Base-by-base conservation (phyloP, 37 sponge, comb jelly and placozoan species). In the Theonella swinhoei region DNA sequence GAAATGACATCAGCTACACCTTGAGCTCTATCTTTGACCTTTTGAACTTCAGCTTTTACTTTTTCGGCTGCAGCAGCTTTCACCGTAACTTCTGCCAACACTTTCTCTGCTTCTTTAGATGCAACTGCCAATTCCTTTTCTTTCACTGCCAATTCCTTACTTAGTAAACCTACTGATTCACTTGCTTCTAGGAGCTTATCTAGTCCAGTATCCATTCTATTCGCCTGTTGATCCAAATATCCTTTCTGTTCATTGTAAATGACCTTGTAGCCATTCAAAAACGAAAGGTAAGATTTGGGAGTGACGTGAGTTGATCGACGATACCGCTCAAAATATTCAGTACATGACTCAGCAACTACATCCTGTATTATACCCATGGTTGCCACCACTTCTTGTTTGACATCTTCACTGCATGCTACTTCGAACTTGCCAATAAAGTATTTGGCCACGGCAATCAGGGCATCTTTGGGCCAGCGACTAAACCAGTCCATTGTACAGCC, bases 401-500 rank as follows among this genome's bases (percentile, higher is more conserved):
- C 93, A 29, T 92, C 92, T 0, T 74, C 71, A 4, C 94, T 83
- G 63, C 97, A 97, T 35, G 72, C 83, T 58, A 99, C 90, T 42
- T 97, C 91, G 77, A 86, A 99, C 2, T 68, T 37, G 59, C 84
- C 77, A 17, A 99, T 68, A 72, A 97, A 99, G 83, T 99, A 97
- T 73, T 97, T 85, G 41, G 99, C 98, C 8, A 99, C 99, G 26
- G 98, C 99, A 39, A 95, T 86, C 42, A 99, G 87, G 30, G 99
- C 99, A 72, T 99, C 99, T 71, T 99, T 99, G 68, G 99, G 99
- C 99, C 99, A 99, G 61, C 99, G 98, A 84, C 92, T 97, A 87
- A 99, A 99, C 99, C 99, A 99, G 84, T 99, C 99, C 99, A 99
- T 99, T 23, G 99, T 99, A 75, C 99, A 97, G 24, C 99, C 99